phyloP scores from a whole-genome alignment of 1,140 invertebrate species.

The Lethrus apterus region DNA sequence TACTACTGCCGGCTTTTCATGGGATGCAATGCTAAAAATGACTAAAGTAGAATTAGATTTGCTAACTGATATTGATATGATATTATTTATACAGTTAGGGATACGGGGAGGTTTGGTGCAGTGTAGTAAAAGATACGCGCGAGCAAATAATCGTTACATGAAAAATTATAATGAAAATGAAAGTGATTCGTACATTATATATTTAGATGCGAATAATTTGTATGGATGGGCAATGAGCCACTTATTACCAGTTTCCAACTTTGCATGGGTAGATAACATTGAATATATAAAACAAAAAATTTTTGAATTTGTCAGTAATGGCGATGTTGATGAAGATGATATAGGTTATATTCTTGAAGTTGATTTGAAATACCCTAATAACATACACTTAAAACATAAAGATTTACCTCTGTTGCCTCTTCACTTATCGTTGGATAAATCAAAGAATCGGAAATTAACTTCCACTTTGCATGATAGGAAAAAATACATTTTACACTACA shows the following conservation, averaged over 20 bases:
- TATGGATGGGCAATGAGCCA: conserved; percentile 46
- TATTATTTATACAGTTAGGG: conserved; percentile 34
- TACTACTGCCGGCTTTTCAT: conserved; percentile 35
- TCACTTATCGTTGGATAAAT: conserved; percentile 15
- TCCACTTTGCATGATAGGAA: conserved; percentile 31
- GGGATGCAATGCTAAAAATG: conserved; percentile 36
- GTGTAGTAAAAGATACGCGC: conserved; percentile 3
- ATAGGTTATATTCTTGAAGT: conserved; percentile 8
- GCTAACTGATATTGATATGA: conserved; percentile 38
- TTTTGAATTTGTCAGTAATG: too few species aligned
- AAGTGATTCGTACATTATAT: conserved; percentile 16
- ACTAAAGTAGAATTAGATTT: conserved; percentile 34
- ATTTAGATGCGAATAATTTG: conserved; percentile 39
- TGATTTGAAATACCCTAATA: neutral
- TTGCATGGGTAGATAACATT: conserved; percentile 1
- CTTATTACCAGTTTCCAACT: conserved; percentile 23
- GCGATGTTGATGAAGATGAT: conserved; percentile 1
- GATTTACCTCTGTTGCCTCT: conserved; percentile 41
- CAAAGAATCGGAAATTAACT: conserved; percentile 32
- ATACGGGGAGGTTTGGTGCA: conserved; percentile 23
- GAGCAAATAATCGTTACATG: conserved; percentile 10
- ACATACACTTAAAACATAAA: conserved; percentile 19
- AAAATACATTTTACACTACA: conserved; percentile 38
- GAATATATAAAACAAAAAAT: neutral
- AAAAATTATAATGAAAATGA: conserved; percentile 12